Evolutionary conservation across 2,888 invertebrate species (phyloP).

Genomic region (Drosophila fulvimacula): DNA sequence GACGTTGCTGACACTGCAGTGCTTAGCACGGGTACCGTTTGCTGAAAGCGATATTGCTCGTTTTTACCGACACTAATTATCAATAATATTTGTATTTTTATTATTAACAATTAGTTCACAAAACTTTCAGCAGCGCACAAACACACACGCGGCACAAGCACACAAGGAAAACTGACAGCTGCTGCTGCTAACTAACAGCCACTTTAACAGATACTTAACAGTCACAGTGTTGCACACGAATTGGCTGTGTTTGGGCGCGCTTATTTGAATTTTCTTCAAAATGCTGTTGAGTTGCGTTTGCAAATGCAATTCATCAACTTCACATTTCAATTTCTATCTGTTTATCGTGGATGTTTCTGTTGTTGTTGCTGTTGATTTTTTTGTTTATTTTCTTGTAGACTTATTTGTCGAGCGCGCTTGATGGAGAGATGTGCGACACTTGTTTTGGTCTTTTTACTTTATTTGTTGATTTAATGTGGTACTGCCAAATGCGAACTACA

Average conservation of each 20-base stretch:
- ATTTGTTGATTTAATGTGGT: slow-evolving; percentile 65
- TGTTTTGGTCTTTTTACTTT: slow-evolving; percentile 75
- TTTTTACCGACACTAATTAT: slow-evolving; percentile 5
- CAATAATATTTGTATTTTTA: slow-evolving; percentile 32
- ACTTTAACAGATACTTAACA: slow-evolving; percentile 45
- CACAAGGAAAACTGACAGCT: slow-evolving; percentile 64
- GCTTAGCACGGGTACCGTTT: slow-evolving; percentile 16
- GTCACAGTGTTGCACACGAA: slow-evolving; percentile 47
- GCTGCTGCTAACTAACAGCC: slow-evolving; percentile 57
- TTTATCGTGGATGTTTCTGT: slow-evolving; percentile 27
- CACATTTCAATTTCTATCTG: slow-evolving; percentile 41
- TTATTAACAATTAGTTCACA: slow-evolving; percentile 43
- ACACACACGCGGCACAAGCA: slow-evolving; percentile 63
- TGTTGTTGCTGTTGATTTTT: slow-evolving; percentile 15
- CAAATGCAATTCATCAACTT: slow-evolving; percentile 20
- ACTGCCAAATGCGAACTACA: slow-evolving; percentile 57
- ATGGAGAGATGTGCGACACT: slow-evolving; percentile 52
- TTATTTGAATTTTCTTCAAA: slow-evolving; percentile 29
- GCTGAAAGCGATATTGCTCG: slow-evolving; percentile 34
- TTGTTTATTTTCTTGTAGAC: slow-evolving; percentile 38
- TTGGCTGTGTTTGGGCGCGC: slow-evolving; percentile 34
- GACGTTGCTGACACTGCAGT: slow-evolving; percentile 36
- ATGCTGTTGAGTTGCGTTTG: slow-evolving; percentile 12
- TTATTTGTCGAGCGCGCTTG: slow-evolving; percentile 58
- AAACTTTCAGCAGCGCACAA: slow-evolving; percentile 42